A percentile compares a stretch with the other conserved stretches of the same genome.
Evolutionary conservation across 2,113 vertebrate genomes (phyloP).

Genomic region (Thunnus thynnus): DNA sequence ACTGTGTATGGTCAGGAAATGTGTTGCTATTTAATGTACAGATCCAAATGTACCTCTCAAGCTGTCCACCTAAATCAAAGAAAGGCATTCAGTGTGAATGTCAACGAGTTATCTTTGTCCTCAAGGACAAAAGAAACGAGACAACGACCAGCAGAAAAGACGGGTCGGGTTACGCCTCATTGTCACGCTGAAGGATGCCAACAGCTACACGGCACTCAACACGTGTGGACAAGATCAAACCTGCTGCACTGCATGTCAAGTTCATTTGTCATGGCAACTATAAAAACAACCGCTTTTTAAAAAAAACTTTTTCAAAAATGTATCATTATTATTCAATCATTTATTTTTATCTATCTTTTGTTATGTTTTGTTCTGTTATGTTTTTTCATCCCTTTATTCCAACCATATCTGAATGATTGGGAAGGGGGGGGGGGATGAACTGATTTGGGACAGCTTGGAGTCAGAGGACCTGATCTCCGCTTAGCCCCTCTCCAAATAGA

Average conservation of each 20-base stretch:
- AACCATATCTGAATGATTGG: no score
- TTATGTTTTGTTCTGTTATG: no score
- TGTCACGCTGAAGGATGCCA: background rate
- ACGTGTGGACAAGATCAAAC: background rate
- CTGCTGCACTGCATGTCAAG: background rate
- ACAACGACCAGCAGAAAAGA: background rate
- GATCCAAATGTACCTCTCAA: background rate
- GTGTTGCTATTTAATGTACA: background rate
- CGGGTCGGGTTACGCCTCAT: background rate
- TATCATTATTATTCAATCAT: no score
- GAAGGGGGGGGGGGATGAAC: no score
- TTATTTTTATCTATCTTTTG: no score
- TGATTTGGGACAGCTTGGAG: no score
- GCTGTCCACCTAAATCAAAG: background rate
- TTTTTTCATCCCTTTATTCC: no score
- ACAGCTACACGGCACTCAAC: background rate
- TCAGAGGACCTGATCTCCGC: no score
- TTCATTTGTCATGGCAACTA: background rate
- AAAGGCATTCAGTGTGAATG: background rate
- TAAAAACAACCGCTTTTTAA: background rate
- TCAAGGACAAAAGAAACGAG: constrained; percentile 25
- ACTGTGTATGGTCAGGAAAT: no score
- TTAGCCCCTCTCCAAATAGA: no score
- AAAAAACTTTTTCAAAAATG: no score
- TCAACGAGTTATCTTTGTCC: constrained; percentile 22